Conservation (phyloP, 2,888 invertebrate species). For the Erannis defoliaria region DNA sequence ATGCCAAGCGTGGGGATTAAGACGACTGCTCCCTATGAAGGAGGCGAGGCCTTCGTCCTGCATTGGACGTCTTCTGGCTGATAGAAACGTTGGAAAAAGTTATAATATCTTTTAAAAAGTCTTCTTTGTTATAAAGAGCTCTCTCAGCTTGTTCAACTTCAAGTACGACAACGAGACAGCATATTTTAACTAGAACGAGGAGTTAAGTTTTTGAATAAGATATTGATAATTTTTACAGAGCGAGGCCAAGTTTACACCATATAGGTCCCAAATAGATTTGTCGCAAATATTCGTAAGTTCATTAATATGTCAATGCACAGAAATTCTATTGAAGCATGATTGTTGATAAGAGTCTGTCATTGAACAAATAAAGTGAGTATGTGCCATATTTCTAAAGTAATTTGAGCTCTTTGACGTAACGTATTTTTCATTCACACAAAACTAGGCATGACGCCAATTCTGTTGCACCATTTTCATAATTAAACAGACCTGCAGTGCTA, state of each 20-base stretch:
- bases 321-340: neutral
- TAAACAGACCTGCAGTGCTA: neutral
- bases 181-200: no score
- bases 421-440: neutral
- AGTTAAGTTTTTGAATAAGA: neutral
- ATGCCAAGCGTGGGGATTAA: no score
- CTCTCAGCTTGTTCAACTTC: no score
- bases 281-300: neutral
- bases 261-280: neutral
- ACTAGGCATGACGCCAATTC: neutral
- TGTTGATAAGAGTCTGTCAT: slow-evolving; percentile 8
- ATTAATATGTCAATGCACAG: neutral
- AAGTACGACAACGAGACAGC: no score
- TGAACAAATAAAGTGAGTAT: neutral
- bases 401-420: slow-evolving; percentile 2
- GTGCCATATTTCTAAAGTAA: neutral
- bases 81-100: no score
- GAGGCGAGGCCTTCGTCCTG: no score
- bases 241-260: neutral
- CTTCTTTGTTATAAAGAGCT: no score
- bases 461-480: neutral
- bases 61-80: no score
- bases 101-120: no score
- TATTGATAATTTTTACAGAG: neutral
- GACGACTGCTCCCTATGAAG: no score